phyloP scores from a whole-genome alignment of 2,113 vertebrate genomes.

The Catharus bicknelli region DNA sequence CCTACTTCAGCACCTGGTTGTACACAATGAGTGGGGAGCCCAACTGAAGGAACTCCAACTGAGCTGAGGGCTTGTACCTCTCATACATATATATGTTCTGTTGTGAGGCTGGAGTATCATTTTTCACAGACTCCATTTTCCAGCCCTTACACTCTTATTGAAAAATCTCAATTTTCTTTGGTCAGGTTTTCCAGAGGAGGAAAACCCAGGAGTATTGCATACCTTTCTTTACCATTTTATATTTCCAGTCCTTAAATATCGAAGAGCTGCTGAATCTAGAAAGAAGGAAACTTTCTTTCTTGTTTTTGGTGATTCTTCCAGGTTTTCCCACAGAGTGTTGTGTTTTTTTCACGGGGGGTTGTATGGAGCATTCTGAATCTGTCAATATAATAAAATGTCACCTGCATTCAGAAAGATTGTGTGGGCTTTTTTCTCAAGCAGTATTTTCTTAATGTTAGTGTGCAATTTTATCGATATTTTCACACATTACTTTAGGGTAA shows the following conservation, averaged over 20 bases:
- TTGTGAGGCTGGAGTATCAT: neutral
- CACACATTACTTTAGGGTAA: neutral
- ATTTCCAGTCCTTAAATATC: slow-evolving; percentile 63
- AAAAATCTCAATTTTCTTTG: neutral
- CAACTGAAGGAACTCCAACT: neutral
- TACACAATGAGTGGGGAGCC: neutral
- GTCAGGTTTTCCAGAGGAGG: slow-evolving; percentile 55
- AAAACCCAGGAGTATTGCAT: slow-evolving; percentile 58
- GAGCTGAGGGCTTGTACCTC: neutral
- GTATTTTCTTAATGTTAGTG: neutral
- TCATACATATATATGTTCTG: neutral
- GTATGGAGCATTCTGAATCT: slow-evolving; percentile 62
- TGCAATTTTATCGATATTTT: neutral
- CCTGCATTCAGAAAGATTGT: slow-evolving; percentile 42
- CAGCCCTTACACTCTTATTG: neutral
- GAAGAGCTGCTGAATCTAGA: slow-evolving; percentile 63
- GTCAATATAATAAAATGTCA: slow-evolving; percentile 67
- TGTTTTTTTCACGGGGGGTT: slow-evolving; percentile 13
- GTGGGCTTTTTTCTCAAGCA: neutral
- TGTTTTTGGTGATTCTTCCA: slow-evolving; percentile 50
- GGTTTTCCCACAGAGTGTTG: slow-evolving; percentile 20
- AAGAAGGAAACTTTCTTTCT: slow-evolving; percentile 59
- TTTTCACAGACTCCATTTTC: neutral
- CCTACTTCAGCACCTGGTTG: neutral
- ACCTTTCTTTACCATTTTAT: slow-evolving; percentile 68